Evolutionary conservation across 2,113 vertebrate genomes (phyloP).

Genomic region (Mus musculus): DNA sequence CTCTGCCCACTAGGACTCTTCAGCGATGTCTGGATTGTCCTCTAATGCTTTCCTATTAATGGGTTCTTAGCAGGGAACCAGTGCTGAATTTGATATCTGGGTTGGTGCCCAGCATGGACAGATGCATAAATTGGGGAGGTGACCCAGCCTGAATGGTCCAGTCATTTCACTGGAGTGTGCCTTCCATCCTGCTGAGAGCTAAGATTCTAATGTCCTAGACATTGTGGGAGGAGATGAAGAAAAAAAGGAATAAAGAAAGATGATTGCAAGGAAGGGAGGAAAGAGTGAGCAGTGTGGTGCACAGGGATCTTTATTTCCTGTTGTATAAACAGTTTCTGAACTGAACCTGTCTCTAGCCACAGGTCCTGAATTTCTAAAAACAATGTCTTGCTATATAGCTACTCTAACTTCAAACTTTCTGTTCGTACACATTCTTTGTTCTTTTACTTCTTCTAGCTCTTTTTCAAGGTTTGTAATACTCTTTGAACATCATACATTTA

Average conservation of each 20-base stretch:
- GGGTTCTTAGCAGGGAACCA: background rate
- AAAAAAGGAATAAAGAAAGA: too few relatives aligned
- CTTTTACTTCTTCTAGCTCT: background rate
- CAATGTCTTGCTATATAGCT: background rate
- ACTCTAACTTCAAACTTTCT: background rate
- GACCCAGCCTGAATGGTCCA: background rate
- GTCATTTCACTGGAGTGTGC: background rate
- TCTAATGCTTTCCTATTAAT: background rate
- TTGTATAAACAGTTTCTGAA: background rate
- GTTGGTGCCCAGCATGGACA: background rate
- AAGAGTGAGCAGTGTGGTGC: background rate
- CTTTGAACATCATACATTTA: background rate
- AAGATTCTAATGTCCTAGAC: background rate
- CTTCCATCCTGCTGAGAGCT: background rate
- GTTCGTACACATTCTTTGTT: background rate
- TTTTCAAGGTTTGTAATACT: background rate
- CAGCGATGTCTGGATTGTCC: background rate
- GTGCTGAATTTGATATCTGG: background rate
- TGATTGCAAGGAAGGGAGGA: too few relatives aligned
- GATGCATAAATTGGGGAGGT: background rate
- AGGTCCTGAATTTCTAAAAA: background rate
- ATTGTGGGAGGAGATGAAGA: too few relatives aligned
- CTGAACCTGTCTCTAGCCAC: background rate
- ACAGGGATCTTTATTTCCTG: background rate
- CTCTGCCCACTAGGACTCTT: background rate